Percentiles rank a stretch among this genome's conserved stretches.
These are phyloP conservation scores for Galemys pyrenaicus DNA, from an alignment of 2,113 vertebrate species.

Conservation along the genomic window DNA sequence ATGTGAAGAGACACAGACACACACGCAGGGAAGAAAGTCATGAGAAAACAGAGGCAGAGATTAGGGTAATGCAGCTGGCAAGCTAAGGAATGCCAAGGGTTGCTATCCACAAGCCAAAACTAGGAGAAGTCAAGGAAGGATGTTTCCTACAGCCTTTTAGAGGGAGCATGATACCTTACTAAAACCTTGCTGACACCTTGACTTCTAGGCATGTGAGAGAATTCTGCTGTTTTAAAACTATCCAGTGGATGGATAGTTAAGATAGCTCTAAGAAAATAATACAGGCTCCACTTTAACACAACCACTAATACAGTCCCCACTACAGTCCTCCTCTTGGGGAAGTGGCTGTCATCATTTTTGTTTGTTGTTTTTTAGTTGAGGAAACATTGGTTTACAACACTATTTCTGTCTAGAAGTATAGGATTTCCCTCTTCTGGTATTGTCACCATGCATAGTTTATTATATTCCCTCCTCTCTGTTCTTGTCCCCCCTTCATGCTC, in stretches of 20 bases:
- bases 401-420: not conserved
- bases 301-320: no score
- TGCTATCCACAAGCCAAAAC: not conserved
- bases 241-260: not conserved
- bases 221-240: not conserved
- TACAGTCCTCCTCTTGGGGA: not conserved
- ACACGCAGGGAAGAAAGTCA: not conserved
- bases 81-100: not conserved
- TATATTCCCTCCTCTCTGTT: no score
- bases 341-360: not conserved
- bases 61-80: not conserved
- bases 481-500: no score
- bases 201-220: not conserved
- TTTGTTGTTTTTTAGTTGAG: not conserved
- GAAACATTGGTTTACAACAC: not conserved
- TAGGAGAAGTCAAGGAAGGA: not conserved
- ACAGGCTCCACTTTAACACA: not conserved
- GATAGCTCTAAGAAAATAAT: not conserved
- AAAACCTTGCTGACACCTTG: not conserved
- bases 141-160: not conserved
- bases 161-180: not conserved
- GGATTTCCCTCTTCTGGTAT: no score
- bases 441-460: no score
- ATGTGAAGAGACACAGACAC: not conserved
- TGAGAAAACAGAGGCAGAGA: not conserved